Base-by-base conservation (phyloP, 2,888 invertebrate species). In the Trachelus tabidus region DNA sequence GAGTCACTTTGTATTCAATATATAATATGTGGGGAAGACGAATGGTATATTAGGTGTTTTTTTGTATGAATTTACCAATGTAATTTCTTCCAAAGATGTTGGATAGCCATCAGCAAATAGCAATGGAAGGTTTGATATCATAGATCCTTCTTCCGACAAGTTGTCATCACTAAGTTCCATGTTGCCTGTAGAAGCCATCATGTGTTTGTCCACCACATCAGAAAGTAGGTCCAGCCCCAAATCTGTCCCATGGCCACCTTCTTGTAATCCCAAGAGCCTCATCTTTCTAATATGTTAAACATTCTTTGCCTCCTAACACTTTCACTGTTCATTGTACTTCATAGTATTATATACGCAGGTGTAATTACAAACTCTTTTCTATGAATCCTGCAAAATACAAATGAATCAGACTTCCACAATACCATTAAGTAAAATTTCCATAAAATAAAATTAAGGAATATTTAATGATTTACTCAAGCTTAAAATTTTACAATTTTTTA, bases 61-160 rank as follows among this genome's bases (percentile, higher is more conserved):
- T 56, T 23, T 6, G 9, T 6, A 9, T 56, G 15, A 40, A 76
- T 30, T 80, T 83, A 90, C 92, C 88, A 94, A 92, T 37, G 93
- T 93, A 84, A 95, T 94, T 88, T 94, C 93, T 81, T 94, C 93
- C 85, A 95, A 90, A 74, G 95, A 94, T 77, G 94, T 94, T 75
- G 96, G 95, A 90, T 95, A 94, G 84, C 95, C 95, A 89, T 94
- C 94, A 82, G 94, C 94, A 87, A 96, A 95, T 76, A 96, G 92
- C 85, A 95, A 93, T 85, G 95, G 95, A 90, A 95, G 92, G 91
- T 95, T 95, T 82, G 95, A 95, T 91, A 95, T 94, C 94, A 95
- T 95, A 3, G 91, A 89, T 81, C 88, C 87, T 82, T 91, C 89
- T 37, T 90, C 90, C 3, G 83, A 79, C 40, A 83, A 76, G 73